Base-by-base conservation (phyloP, 2,113 vertebrate genomes). In the Bucco capensis region DNA sequence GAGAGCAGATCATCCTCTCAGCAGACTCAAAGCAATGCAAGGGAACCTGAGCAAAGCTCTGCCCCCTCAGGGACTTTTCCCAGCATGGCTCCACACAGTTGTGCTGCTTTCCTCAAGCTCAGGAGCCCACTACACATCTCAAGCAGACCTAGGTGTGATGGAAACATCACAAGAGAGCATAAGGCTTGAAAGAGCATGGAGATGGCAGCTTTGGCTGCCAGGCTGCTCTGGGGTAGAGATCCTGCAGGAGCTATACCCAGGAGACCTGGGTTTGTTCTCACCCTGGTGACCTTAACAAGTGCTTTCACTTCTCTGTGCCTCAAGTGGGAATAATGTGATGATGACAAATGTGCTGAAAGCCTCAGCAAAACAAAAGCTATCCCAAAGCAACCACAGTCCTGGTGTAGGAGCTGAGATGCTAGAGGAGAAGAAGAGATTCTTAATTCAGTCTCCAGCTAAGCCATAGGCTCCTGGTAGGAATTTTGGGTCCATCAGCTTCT, bases 81-180 rank as follows among this genome's bases (percentile, higher is more conserved):
- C 49, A 30, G 28, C 2, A 15, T 6, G 10, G 24, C 3, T 7
- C n/a, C 13, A 8, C 30, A 3, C 24, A 2, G 0, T 4, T 10
- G 25, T 17, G 47, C 28, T 38, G 31, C 56, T 53, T 11, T 40
- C 22, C 57, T 40, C 37, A 10, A 31, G 51, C 40, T 61, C 19
- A 1, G 44, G 40, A 54, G 10, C 64, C 64, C 18, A 2, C 14
- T 5, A 5, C 1, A 24, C 3, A 1, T 9, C 75, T 19, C 31
- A 13, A 38, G 37, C 12, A 22, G 67, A 12, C 69, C 23, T 19
- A 21, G 35, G 9, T 14, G 3, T 17, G 9, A 22, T 0, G 22
- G n/a, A 42, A 46, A 49, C 27, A 8, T 42, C 28, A 17, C 58
- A 61, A 53, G 13, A 53, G 13, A 21, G 54, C 5, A 42, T 15